Base-by-base conservation (phyloP, 2,888 invertebrate species). In the Cartodere bifasciata region DNA sequence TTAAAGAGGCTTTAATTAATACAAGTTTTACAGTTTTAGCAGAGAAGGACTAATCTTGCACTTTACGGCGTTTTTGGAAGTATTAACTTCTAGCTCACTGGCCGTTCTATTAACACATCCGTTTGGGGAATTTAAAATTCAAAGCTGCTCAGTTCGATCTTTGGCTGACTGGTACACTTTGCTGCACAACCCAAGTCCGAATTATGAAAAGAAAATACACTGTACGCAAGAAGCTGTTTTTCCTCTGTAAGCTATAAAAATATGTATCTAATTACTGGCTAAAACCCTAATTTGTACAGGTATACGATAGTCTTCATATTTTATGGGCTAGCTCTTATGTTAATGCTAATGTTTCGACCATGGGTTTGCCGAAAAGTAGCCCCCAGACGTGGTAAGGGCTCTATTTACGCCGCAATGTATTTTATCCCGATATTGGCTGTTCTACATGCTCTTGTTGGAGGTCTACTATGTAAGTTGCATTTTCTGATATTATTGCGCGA, bases 161-260 rank as follows among this genome's bases (percentile, higher is more conserved):
- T 63, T 97, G 13, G 80, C 90, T 0, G 97, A 98, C 62, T 98
- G 95, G 95, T 98, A 98, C 56, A 92, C 95, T 0, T 61, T 95
- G 43, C 70, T 97, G 37, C 75, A 91, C 51, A 98, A 98, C 63
- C 97, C 97, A 4, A 79, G 75, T 42, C 90, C 92, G 0, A 84
- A 91, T 58, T 95, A 91, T 61, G 82, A 83, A 34, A 73, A 76
- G 38, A 81, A 80, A 11, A 58, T 95, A 31, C 81, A 91, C 60
- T 98, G 97, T 58, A 92, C 95, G 0, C 92, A 97, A 53, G 97
- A 98, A 63, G 91, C 94, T 33, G 94, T 95, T 0, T 97, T 91
- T 66, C 97, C 97, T 24, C 63, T 97, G 88, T 95, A 70, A 73
- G 80, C 70, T 39, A 4, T 9, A 17, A 17, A 7, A 7, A 17